Evolutionary conservation across 30 jellyfish, hydroid and myxozoan genomes (phyloP), one percentile per base, ranked within the genome.

Genomic region (Pelagia noctiluca): DNA sequence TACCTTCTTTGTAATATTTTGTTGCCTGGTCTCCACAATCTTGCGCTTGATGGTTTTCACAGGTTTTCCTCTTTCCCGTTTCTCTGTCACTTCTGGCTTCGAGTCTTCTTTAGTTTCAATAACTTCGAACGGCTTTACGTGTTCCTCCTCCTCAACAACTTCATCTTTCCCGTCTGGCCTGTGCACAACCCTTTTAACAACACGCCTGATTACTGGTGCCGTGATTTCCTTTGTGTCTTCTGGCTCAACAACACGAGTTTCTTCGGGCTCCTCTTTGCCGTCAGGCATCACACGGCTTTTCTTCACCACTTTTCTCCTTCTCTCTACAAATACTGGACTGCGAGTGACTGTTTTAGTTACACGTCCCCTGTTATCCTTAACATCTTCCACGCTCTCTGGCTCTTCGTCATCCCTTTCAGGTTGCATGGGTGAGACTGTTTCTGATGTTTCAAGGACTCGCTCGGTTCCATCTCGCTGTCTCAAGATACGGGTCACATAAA

Each of bases 11-110:
- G 28, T 52, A 30, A 52, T 52, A 5, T 52, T 52, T 52, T 52
- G 68, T 30, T 52, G 68, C 26, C 68, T 52, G 28, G 68, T 52
- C 26, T 52, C 68, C 7, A 52, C 68, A 5, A 42, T 42, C 57
- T 42, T 42, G 8, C 57, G 8, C 34, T 26, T 22, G 30, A 60
- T 24, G 21, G 72, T 60, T n/a, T 86, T 53, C 29, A 76, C 85
- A 29, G 52, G 23, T 26, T 48, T 24, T 86, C 85, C 88, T 53
- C 85, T 76, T 31, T 24, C 88, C 87, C 57, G 32, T 76, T 64
- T 54, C n/a, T 50, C 61, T 49, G 86, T 79, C 28, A 76, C 84
- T 35, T 76, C 88, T 10, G 57, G 57, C 57, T 42, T 42, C 12
- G 57, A 42, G 16, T 42, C 57, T 42, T 42, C 57, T 16, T 42